phyloP scores from a whole-genome alignment of 2,888 invertebrate genomes.

The Eristalinus sepulchralis region DNA sequence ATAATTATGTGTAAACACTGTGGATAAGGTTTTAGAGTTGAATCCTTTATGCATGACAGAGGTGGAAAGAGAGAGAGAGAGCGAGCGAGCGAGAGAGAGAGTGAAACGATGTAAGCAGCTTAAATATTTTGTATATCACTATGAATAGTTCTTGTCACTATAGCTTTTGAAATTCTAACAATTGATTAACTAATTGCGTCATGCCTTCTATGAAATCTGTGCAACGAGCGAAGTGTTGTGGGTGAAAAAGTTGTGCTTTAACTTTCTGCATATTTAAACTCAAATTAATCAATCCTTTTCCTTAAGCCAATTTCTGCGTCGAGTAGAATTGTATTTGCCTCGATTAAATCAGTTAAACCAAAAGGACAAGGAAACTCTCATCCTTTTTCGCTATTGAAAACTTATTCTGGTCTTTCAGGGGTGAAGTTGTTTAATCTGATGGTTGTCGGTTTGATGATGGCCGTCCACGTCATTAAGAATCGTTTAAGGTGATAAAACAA shows the following conservation, averaged over 20 bases:
- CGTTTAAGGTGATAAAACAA: no score
- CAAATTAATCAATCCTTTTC: no score
- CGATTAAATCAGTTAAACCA: no score
- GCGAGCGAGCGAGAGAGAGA: background rate
- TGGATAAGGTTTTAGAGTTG: background rate
- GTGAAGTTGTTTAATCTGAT: no score
- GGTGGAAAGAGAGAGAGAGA: background rate
- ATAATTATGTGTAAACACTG: constrained; percentile 11
- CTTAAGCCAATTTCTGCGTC: no score
- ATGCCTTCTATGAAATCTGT: constrained; percentile 23
- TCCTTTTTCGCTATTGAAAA: no score
- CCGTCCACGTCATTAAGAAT: no score
- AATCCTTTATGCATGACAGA: background rate
- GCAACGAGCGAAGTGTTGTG: background rate
- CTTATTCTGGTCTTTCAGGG: no score
- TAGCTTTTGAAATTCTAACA: constrained; percentile 38
- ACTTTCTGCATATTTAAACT: no score
- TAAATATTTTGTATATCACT: constrained; percentile 34
- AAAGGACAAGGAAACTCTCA: no score
- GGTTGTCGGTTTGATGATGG: no score
- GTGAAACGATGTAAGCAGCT: constrained; percentile 25
- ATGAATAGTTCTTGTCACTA: constrained; percentile 37
- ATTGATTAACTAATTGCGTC: constrained; percentile 30
- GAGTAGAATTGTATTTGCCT: no score
- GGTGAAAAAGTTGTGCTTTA: background rate